Evolutionary conservation across 1,140 invertebrate genomes (phyloP).

Genomic region (Fopius arisanus): DNA sequence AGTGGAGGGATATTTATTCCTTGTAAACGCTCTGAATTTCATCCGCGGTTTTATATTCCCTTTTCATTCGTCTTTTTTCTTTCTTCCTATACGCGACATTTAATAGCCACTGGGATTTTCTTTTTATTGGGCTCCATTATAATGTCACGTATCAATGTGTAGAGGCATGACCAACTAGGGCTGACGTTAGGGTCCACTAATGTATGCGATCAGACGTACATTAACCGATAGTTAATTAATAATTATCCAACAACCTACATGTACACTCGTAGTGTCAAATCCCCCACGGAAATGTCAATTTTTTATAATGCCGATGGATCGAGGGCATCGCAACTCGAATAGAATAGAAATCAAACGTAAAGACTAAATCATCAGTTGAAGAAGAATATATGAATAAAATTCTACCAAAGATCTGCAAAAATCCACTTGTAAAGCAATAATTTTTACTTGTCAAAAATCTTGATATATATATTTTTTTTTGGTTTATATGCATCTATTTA

Average conservation of each 20-base stretch:
- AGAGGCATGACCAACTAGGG: neutral
- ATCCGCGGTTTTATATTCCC: neutral
- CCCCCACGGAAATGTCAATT: neutral
- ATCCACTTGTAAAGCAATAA: too few relatives aligned
- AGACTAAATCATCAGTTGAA: too few relatives aligned
- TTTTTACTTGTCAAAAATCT: too few relatives aligned
- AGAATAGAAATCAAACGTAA: too few relatives aligned
- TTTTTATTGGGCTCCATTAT: constrained; percentile 38
- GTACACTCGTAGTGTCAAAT: constrained; percentile 16
- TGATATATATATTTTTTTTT: too few relatives aligned
- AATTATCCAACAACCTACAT: constrained; percentile 22
- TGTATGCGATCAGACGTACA: neutral
- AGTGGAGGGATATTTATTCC: neutral
- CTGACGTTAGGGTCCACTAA: neutral
- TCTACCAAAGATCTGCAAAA: too few relatives aligned
- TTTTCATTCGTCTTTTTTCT: neutral
- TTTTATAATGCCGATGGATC: too few relatives aligned
- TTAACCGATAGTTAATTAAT: constrained; percentile 40
- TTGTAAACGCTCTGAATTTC: constrained; percentile 3
- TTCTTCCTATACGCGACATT: constrained; percentile 9
- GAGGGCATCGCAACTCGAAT: too few relatives aligned
- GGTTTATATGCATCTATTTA: too few relatives aligned
- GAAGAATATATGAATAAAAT: too few relatives aligned
- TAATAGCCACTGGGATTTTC: constrained; percentile 32
- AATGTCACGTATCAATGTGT: constrained; percentile 32